These are phyloP conservation scores for Paedocypris micromegethes DNA, from an alignment of 2,797 vertebrate species.

Conservation along the genomic window DNA sequence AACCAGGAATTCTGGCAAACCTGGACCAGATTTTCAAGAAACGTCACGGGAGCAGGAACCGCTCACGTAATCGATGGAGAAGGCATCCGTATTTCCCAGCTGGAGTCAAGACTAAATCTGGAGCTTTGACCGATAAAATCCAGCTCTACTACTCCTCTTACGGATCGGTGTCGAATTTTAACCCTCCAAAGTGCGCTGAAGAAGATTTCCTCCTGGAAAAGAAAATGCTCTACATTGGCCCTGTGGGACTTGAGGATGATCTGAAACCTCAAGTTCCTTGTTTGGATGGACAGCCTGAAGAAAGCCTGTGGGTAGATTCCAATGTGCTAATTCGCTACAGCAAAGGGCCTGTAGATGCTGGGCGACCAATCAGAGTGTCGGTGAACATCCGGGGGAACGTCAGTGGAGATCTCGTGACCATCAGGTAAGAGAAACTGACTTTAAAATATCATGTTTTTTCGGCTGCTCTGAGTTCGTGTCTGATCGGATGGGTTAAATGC, in stretches of 20 bases:
- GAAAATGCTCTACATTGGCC: slow-evolving; percentile 57
- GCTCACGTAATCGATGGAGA: slow-evolving; percentile 23
- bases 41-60: slow-evolving; percentile 26
- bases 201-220: slow-evolving; percentile 51
- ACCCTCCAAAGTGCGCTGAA: slow-evolving; percentile 53
- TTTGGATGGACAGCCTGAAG: slow-evolving; percentile 43
- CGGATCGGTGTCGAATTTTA: slow-evolving; percentile 27
- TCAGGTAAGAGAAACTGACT: slow-evolving; percentile 56
- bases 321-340: slow-evolving; percentile 60
- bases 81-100: slow-evolving; percentile 24
- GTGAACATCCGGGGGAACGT: slow-evolving; percentile 62
- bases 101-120: slow-evolving; percentile 35
- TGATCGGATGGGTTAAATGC: too few relatives aligned
- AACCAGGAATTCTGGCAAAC: slow-evolving; percentile 29
- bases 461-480: too few relatives aligned
- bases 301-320: slow-evolving; percentile 60
- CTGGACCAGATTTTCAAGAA: slow-evolving; percentile 35
- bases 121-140: slow-evolving; percentile 44
- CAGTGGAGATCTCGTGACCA: slow-evolving; percentile 56
- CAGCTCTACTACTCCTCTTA: slow-evolving; percentile 67
- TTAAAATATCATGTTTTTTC: too few relatives aligned
- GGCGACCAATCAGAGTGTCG: slow-evolving; percentile 58
- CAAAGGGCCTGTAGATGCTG: slow-evolving; percentile 57
- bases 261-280: slow-evolving; percentile 35
- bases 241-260: slow-evolving; percentile 49